Conservation (phyloP, 1,140 invertebrate genomes). For the Penaeus japonicus region DNA sequence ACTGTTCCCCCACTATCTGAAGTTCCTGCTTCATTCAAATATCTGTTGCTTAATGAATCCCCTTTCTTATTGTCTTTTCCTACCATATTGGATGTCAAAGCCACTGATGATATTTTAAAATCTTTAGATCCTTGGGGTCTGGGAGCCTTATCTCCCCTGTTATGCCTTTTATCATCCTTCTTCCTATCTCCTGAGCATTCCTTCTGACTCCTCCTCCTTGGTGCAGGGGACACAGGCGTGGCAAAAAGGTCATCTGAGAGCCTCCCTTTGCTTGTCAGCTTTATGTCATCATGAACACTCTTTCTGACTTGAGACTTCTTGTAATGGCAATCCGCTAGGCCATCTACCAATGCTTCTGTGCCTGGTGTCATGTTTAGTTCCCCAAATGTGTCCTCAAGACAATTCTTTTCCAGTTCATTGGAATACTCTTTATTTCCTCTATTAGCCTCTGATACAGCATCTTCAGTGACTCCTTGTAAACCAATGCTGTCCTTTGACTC, state of each 20-base stretch:
- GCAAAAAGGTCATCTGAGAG: constrained; percentile 28
- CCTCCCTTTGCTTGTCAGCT: not conserved
- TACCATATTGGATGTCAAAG: too few relatives aligned
- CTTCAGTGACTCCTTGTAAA: not conserved
- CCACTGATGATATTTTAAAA: too few relatives aligned
- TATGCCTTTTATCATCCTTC: not conserved
- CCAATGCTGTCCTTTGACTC: not conserved
- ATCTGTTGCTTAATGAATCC: too few relatives aligned
- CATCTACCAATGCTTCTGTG: constrained; percentile 35
- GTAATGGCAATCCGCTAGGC: not conserved
- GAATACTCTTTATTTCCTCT: not conserved
- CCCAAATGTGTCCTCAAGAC: not conserved
- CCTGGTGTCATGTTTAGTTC: constrained; percentile 29
- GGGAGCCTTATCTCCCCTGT: too few relatives aligned
- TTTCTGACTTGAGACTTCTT: not conserved
- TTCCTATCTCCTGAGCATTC: not conserved
- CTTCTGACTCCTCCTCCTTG: not conserved
- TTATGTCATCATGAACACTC: not conserved
- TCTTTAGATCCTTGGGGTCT: too few relatives aligned
- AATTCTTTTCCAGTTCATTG: not conserved
- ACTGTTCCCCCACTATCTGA: not conserved
- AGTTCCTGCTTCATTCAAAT: too few relatives aligned
- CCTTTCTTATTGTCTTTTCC: too few relatives aligned
- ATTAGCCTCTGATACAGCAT: not conserved
- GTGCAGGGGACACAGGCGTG: not conserved